phyloP scores from a whole-genome alignment of 2,888 invertebrate species.

The Lordiphosa fenestrarum region DNA sequence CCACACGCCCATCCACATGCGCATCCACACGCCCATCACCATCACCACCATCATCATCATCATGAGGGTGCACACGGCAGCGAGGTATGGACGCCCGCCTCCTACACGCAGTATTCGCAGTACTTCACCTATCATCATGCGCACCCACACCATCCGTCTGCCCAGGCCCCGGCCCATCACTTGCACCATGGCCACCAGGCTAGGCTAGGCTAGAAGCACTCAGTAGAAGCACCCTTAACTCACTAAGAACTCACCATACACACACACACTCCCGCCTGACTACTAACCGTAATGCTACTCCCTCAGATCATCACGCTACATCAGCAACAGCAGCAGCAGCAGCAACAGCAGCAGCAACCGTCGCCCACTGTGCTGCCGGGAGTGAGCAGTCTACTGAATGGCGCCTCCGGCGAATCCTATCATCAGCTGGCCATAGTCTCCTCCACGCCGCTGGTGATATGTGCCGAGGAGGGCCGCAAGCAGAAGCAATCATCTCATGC shows the following conservation, averaged over 20 bases:
- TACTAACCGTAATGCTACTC: constrained; percentile 63
- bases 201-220: constrained; percentile 44
- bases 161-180: constrained; percentile 78
- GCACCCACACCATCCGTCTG: constrained; percentile 74
- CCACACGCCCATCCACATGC: constrained; percentile 44
- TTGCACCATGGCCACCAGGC: constrained; percentile 77
- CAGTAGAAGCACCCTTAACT: constrained; percentile 30
- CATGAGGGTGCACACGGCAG: constrained; percentile 77
- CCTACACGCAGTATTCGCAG: constrained; percentile 84
- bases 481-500: constrained; percentile 55
- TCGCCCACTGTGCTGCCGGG: constrained; percentile 63
- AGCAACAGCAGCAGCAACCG: constrained; percentile 68
- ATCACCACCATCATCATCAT: constrained; percentile 46
- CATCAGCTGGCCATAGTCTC: constrained; percentile 75
- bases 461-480: constrained; percentile 50
- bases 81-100: constrained; percentile 84
- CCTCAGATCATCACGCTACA: constrained; percentile 76
- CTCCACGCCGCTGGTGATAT: constrained; percentile 59
- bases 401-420: constrained; percentile 41
- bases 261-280: constrained; percentile 45
- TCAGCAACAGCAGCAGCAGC: constrained; percentile 58
- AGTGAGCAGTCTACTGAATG: constrained; percentile 59
- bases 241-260: constrained; percentile 17
- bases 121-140: constrained; percentile 84
- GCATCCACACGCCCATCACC: constrained; percentile 46